A percentile compares a stretch with the other conserved stretches of the same genome.
These are phyloP conservation scores for Pteropus alecto DNA, from an alignment of 2,113 vertebrate genomes.

Conservation along the genomic window DNA sequence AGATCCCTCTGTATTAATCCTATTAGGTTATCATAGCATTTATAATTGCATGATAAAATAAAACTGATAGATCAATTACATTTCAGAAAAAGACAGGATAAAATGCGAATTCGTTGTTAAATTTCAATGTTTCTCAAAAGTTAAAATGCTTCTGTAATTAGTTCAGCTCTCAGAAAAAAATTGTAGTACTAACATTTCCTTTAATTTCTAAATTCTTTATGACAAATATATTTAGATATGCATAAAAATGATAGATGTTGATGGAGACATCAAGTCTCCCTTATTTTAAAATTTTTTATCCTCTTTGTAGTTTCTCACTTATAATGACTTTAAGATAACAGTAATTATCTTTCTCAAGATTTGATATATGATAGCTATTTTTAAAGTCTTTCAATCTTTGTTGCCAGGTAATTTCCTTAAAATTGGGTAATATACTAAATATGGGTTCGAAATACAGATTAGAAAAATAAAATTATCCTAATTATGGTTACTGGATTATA, in stretches of 20 bases:
- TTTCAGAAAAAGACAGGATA: background rate
- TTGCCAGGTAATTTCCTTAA: slow-evolving; percentile 11
- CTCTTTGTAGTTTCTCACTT: background rate
- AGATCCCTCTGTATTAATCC: slow-evolving; percentile 5
- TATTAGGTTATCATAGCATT: slow-evolving; percentile 13
- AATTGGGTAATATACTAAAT: background rate
- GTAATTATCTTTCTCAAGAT: slow-evolving; percentile 1
- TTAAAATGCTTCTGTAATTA: background rate
- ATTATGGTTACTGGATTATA: background rate
- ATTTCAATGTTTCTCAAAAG: background rate
- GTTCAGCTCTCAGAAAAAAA: background rate
- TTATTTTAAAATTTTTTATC: background rate
- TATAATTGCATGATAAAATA: slow-evolving; percentile 37
- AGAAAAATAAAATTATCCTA: slow-evolving; percentile 38
- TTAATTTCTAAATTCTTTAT: background rate
- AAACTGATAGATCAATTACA: slow-evolving; percentile 25
- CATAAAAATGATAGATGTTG: background rate
- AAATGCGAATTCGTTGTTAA: background rate
- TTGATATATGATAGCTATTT: background rate
- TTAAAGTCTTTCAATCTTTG: background rate
- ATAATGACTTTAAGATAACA: background rate
- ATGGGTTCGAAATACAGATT: background rate
- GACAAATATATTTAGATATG: background rate
- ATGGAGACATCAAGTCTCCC: background rate
- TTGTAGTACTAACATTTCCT: background rate